Evolutionary conservation across 2,888 invertebrate genomes (phyloP).

Genomic region (Polyommatus iphigenia): DNA sequence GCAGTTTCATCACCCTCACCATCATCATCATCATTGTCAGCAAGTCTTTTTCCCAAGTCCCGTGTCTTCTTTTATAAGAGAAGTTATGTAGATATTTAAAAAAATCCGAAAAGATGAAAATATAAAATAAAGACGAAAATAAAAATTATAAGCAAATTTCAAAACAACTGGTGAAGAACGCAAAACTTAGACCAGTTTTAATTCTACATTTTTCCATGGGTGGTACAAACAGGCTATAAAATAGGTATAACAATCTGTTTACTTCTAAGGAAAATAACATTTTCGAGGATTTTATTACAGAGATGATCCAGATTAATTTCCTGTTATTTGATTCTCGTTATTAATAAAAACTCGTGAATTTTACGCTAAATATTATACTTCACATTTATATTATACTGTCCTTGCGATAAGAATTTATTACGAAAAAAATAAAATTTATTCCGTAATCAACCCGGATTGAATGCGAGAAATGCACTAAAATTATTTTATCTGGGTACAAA

Average conservation of each 20-base stretch:
- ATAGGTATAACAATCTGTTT: background rate
- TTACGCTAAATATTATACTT: background rate
- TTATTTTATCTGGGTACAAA: slow-evolving; percentile 20
- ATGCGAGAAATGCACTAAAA: background rate
- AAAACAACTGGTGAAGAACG: background rate
- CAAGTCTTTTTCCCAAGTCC: background rate
- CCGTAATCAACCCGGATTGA: background rate
- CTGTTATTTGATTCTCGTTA: background rate
- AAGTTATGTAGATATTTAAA: no score
- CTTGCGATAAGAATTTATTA: background rate
- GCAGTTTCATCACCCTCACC: background rate
- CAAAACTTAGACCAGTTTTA: background rate
- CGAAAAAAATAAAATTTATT: background rate
- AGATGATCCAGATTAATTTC: background rate
- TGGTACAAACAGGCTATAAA: background rate
- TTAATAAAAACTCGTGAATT: background rate
- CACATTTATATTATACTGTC: background rate
- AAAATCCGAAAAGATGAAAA: no score
- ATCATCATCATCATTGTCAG: background rate
- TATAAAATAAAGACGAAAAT: no score
- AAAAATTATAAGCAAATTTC: no score
- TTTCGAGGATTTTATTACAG: background rate
- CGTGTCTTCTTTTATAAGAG: no score
- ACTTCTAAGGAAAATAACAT: background rate
- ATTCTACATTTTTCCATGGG: background rate